These are phyloP conservation scores for Diadophis punctatus DNA, from an alignment of 2,113 vertebrate genomes.

Conservation along the genomic window DNA sequence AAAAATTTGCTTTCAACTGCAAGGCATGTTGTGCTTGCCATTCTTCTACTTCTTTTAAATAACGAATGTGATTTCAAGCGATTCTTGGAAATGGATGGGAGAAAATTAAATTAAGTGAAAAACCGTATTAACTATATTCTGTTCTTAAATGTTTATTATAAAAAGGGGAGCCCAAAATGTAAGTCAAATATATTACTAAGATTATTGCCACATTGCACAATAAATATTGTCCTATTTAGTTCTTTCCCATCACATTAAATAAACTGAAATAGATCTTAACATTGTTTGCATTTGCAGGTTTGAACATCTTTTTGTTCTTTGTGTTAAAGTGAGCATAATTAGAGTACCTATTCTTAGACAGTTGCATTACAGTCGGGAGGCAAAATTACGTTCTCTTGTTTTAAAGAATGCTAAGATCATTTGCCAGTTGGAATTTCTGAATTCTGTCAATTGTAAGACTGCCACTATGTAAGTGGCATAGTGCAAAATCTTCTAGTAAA, in stretches of 20 bases:
- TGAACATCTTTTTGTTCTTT: not conserved
- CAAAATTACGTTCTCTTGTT: not conserved
- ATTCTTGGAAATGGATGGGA: not conserved
- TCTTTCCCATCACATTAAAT: not conserved
- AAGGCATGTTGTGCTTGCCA: not conserved
- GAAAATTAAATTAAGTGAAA: not conserved
- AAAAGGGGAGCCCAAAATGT: not conserved
- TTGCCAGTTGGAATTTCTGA: not conserved
- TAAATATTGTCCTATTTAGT: not conserved
- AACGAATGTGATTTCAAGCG: not conserved
- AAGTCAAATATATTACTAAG: not conserved
- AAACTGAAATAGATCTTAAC: not conserved
- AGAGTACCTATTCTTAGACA: not conserved
- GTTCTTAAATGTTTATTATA: not conserved
- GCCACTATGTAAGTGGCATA: not conserved
- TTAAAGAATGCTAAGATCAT: not conserved
- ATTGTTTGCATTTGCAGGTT: not conserved
- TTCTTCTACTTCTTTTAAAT: not conserved
- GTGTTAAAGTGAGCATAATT: not conserved
- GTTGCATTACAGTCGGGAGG: not conserved
- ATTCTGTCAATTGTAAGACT: not conserved
- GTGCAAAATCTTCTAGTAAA: not conserved
- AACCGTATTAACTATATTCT: not conserved
- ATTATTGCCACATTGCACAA: not conserved
- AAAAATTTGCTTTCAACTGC: too few relatives aligned